Evolutionary conservation across 2,888 invertebrate species (phyloP).

Genomic region (Dexiosoma caninum): DNA sequence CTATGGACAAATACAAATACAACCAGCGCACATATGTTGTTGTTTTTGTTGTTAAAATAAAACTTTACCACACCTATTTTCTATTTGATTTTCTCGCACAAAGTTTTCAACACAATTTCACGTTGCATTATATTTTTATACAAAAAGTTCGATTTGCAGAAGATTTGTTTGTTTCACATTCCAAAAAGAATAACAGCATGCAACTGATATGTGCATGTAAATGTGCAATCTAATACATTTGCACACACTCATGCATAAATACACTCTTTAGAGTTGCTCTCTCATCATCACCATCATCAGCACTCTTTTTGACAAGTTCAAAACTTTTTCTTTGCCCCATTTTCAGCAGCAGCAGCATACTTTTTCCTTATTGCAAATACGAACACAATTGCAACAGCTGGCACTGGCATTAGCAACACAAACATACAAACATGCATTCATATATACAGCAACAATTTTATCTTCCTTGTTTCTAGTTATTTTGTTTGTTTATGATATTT

Average conservation of each 20-base stretch:
- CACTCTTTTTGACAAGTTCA: slow-evolving; percentile 56
- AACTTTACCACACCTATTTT: slow-evolving; percentile 2
- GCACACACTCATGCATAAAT: background rate
- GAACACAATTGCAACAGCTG: slow-evolving; percentile 58
- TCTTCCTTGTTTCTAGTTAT: background rate
- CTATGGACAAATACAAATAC: background rate
- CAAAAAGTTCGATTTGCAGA: slow-evolving; percentile 41
- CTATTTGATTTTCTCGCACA: slow-evolving; percentile 18
- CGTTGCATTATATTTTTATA: background rate
- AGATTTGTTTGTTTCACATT: slow-evolving; percentile 48
- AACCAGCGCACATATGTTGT: background rate
- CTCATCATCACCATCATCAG: slow-evolving; percentile 56
- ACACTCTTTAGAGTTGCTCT: slow-evolving; percentile 14
- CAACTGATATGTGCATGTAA: too few relatives aligned
- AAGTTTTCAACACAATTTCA: slow-evolving; percentile 28
- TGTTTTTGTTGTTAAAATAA: background rate
- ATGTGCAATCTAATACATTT: background rate
- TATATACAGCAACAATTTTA: background rate
- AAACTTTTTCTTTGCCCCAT: slow-evolving; percentile 44
- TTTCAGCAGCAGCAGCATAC: background rate
- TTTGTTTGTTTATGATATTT: slow-evolving; percentile 22
- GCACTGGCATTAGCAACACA: slow-evolving; percentile 54
- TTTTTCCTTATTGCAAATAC: background rate
- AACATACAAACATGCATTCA: too few relatives aligned
- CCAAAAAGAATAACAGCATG: slow-evolving; percentile 52